Base-by-base conservation (phyloP, 1,140 invertebrate genomes). In the Geopemphigus sp. region DNA sequence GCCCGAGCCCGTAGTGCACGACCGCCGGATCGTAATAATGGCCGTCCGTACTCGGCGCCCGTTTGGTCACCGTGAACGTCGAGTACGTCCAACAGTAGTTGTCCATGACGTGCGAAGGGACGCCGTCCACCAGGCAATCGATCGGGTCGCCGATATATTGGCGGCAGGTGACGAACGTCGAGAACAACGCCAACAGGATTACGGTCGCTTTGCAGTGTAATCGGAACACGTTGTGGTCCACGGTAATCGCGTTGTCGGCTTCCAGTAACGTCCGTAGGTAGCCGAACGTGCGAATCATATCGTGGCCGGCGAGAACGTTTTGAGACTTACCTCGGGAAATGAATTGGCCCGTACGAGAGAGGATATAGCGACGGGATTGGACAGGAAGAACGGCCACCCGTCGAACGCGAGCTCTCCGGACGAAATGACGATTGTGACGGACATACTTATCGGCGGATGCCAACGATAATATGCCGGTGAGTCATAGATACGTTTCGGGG, bases 81-180 rank as follows among this genome's bases (percentile, higher is more conserved):
- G 92, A 91, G 83, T 91, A 89, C 57, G 92, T 92, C 91, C 91
- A 94, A 85, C 92, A 94, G 83, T 90, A 93, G 24, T 89, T 89
- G 81, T 93, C 90, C 50, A 93, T 87, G 47, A 90, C 87, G 80
- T 91, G 84, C 24, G 82, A 80, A 10, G 85, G 85, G 50, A 86
- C 85, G 74, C 85, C 83, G 73, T 84, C 82, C 10, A 95, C 93
- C 82, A 96, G 96, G 85, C 95, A 97, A 85, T 96, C 94, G 83
- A 97, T 97, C 2, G 95, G 95, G 84, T 96, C 94, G 5, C 95
- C 95, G 82, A 98, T 96, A 86, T 97, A 98, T 84, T 98, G 95
- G 56, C 95, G 87, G 74, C 94, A 95, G n/a, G 95, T 96, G 32
- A 98, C 94, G 82, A 97, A 86, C 81, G 97, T 86, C n/a, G 94